These are phyloP conservation scores for Homarus gammarus DNA, from an alignment of 2,888 invertebrate species.

Conservation along the genomic window DNA sequence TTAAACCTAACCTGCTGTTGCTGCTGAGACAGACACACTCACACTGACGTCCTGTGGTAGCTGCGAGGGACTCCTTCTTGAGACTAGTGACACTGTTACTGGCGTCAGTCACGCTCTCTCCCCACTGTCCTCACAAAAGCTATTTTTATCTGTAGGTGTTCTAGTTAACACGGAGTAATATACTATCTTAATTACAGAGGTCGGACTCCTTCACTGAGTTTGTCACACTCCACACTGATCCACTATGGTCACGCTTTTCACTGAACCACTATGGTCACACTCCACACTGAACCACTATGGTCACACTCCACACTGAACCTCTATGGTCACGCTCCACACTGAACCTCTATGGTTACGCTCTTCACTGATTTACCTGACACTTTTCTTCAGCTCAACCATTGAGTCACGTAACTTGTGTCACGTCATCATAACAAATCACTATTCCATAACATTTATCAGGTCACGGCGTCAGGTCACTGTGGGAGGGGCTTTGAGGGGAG, in stretches of 20 bases:
- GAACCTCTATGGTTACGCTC: neutral
- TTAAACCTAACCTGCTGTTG: neutral
- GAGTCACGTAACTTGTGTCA: neutral
- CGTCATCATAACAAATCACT: constrained; percentile 1
- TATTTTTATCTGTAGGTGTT: neutral
- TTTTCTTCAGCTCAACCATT: neutral
- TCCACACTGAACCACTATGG: neutral
- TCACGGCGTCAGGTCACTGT: constrained; percentile 36
- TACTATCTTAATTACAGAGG: no score
- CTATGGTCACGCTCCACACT: no score
- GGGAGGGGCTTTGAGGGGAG: constrained; percentile 34
- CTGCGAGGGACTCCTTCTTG: neutral
- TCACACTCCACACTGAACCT: neutral
- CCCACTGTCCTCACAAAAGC: neutral
- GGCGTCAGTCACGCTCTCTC: neutral
- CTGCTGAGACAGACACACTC: neutral
- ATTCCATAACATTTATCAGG: constrained; percentile 20
- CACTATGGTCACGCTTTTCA: no score
- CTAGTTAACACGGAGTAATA: neutral
- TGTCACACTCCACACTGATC: no score
- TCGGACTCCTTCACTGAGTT: no score
- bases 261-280: no score
- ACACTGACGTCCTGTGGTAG: neutral
- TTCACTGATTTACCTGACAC: neutral
- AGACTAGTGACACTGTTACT: neutral